phyloP scores from a whole-genome alignment of 2,797 vertebrate species.

The Loris lydekkerianus region DNA sequence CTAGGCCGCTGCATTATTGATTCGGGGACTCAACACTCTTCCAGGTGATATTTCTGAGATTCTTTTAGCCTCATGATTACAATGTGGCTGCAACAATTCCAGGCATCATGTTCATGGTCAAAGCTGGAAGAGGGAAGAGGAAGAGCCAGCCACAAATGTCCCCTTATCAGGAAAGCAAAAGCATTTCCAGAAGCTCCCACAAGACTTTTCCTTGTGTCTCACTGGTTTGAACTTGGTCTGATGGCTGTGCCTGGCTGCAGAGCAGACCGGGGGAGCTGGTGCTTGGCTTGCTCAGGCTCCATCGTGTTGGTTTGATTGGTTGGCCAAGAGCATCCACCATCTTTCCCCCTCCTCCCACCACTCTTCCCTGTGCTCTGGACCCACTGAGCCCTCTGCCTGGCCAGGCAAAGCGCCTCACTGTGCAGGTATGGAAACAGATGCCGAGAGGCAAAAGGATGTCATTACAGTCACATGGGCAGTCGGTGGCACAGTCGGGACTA shows the following conservation, averaged over 20 bases:
- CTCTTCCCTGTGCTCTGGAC: background rate
- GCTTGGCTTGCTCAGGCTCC: background rate
- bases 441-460: background rate
- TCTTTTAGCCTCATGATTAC: background rate
- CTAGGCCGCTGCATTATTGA: background rate
- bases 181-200: background rate
- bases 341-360: background rate
- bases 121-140: background rate
- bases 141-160: background rate
- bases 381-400: background rate
- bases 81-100: background rate
- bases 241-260: background rate
- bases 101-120: background rate
- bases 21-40: background rate
- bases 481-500: background rate
- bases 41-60: background rate
- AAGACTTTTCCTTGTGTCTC: background rate
- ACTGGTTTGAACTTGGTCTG: background rate
- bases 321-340: background rate
- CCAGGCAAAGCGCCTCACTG: background rate
- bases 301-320: background rate
- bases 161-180: conserved; percentile 19
- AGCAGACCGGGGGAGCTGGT: background rate
- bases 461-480: accelerated
- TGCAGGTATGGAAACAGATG: accelerated